Evolutionary conservation across 2,797 vertebrate genomes (phyloP).

Genomic region (Poeciliopsis turneri): DNA sequence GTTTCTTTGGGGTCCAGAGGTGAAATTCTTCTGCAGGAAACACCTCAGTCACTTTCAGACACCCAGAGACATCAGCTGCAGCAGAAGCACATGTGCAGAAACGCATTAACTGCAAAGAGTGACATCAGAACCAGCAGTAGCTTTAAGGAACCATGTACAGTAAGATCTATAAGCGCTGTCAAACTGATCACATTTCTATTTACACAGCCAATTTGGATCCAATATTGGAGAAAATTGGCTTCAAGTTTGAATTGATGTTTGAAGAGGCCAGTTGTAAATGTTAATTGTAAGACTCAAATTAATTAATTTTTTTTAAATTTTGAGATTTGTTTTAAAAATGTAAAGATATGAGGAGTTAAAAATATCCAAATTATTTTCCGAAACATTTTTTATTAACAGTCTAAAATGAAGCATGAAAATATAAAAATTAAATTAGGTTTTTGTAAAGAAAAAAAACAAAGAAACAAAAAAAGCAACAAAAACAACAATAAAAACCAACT

Average conservation of each 20-base stretch:
- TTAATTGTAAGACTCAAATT: background rate
- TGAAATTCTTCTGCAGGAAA: slow-evolving; percentile 63
- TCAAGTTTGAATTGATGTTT: too few species aligned
- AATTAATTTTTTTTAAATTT: background rate
- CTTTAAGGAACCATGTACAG: background rate
- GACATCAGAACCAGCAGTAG: background rate
- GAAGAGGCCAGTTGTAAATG: background rate
- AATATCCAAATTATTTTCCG: background rate
- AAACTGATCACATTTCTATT: background rate
- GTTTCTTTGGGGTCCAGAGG: slow-evolving; percentile 48
- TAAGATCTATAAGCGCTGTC: background rate
- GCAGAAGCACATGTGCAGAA: slow-evolving; percentile 1
- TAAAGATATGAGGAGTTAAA: background rate
- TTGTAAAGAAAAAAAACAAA: background rate
- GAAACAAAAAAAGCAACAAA: too few species aligned
- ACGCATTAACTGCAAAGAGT: background rate
- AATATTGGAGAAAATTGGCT: background rate
- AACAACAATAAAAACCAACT: background rate
- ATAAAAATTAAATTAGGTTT: background rate
- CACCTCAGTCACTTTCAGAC: slow-evolving; percentile 25
- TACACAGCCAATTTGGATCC: background rate
- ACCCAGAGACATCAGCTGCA: slow-evolving; percentile 22
- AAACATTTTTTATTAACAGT: background rate
- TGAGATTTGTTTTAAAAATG: background rate
- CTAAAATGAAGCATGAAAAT: background rate